Percentiles rank a stretch among this genome's conserved stretches.
phyloP scores from a whole-genome alignment of 2,888 invertebrate genomes.

The Drosophila pseudotakahashii region DNA sequence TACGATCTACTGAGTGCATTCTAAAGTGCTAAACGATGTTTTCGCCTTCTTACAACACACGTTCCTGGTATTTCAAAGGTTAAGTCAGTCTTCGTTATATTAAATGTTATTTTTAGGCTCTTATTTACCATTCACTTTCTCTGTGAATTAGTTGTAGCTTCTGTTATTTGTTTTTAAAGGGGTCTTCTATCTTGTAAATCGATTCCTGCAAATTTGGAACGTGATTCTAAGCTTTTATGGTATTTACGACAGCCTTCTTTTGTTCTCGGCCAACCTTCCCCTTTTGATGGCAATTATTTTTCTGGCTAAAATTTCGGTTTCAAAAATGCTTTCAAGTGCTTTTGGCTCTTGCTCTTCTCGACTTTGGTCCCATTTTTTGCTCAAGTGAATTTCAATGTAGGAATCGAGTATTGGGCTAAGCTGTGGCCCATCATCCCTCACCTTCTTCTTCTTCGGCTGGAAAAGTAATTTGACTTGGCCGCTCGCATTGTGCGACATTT shows the following conservation, averaged over 20 bases:
- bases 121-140: neutral
- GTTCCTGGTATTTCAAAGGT: neutral
- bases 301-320: constrained; percentile 1
- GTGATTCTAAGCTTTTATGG: neutral
- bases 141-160: neutral
- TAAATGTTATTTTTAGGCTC: neutral
- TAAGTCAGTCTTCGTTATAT: neutral
- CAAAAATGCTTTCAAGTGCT: constrained; percentile 4
- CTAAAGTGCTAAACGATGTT: constrained; percentile 10
- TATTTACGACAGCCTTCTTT: neutral
- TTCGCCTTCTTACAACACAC: neutral
- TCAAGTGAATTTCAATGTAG: constrained; percentile 38
- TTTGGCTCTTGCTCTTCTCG: constrained; percentile 1
- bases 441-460: constrained; percentile 22
- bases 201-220: neutral
- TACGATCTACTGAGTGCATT: neutral
- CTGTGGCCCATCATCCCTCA: neutral
- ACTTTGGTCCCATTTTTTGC: constrained; percentile 30
- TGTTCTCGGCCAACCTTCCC: neutral
- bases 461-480: constrained; percentile 58
- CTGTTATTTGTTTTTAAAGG: too few species aligned
- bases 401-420: constrained; percentile 5
- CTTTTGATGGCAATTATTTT: neutral
- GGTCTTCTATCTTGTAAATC: neutral
- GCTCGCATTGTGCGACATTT: constrained; percentile 62